Evolutionary conservation across 2,888 invertebrate species (phyloP), one percentile per base, ranked within the genome.

Genomic region (Cecidostiba fungosa): DNA sequence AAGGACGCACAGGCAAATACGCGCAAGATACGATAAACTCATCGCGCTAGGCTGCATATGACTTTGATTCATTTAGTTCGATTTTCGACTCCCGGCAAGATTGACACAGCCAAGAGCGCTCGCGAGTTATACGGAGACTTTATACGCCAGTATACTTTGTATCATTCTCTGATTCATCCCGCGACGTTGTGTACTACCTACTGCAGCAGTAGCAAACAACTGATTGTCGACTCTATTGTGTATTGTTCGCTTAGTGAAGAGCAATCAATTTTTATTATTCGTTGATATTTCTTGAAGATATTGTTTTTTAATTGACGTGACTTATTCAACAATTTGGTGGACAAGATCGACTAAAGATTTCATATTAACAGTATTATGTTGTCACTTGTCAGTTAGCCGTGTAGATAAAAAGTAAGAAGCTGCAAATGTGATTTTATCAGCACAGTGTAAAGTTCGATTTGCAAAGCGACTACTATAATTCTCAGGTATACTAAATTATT

Each of bases 1-100:
- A 82, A 82, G 82, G 82, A 77, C 82, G 82, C 47, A 36, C 32
- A 23, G 12, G 79, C 29, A 14, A 74, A 82, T 62, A 43, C 70
- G 69, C 74, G n/a, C 43, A 8, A 50, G 32, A 36, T n/a, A 69
- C 62, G 76, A 82, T 82, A 82, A 82, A 47, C 62, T 66, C 54
- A 73, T 82, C 77, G 82, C 29, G 77, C 32, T 39, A 23, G 29
- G 36, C 26, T 77, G 77, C 77, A 54, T 39, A 54, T 62, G 19
- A 32, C 43, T 82, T 69, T 69, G 32, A 77, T 74, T 77, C 54
- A 54, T 54, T 77, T 70, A 77, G 82, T 77, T 82, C 23, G 36
- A 77, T 82, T 77, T 66, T 26, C 50, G 82, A 82, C 77, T 82
- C 76, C 50, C 23, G 29, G 19, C 43, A 32, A 8, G 50, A 23